These are phyloP conservation scores for Gastracanthus pulcherrimus DNA, from an alignment of 2,888 invertebrate genomes.

Conservation along the genomic window DNA sequence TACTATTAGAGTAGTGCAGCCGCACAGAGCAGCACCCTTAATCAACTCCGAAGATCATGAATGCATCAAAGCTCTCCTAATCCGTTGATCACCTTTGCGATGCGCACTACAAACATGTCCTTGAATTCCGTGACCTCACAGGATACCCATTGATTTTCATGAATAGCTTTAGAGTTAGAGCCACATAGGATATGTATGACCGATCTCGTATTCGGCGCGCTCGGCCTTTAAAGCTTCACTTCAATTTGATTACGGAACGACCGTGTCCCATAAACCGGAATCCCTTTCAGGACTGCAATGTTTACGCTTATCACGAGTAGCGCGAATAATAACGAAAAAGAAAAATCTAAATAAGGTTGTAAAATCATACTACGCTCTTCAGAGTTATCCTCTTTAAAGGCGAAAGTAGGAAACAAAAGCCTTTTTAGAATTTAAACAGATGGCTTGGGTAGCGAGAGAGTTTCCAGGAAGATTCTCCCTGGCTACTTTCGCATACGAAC, in stretches of 20 bases:
- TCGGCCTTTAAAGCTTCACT: background rate
- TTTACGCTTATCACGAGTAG: background rate
- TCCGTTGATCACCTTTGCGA: background rate
- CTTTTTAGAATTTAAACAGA: slow-evolving; percentile 16
- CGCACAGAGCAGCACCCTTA: background rate
- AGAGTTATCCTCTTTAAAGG: background rate
- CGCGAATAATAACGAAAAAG: slow-evolving; percentile 1
- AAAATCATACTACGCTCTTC: too few species aligned
- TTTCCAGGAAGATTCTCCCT: slow-evolving; percentile 1
- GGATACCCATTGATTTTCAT: background rate
- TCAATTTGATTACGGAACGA: too few species aligned
- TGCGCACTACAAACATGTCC: background rate
- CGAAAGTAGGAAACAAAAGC: background rate
- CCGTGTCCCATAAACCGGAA: background rate
- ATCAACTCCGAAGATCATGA: background rate
- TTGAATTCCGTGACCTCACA: background rate
- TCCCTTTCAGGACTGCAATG: background rate
- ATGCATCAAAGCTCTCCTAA: background rate
- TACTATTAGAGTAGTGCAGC: too few species aligned
- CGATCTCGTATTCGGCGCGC: background rate
- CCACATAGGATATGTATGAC: background rate
- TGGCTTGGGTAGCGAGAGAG: slow-evolving; percentile 13
- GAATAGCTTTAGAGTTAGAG: background rate
- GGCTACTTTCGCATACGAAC: slow-evolving; percentile 25
- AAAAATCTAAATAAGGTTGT: too few species aligned